These are phyloP conservation scores for Hermetia illucens DNA, from an alignment of 1,140 invertebrate species.

Conservation along the genomic window DNA sequence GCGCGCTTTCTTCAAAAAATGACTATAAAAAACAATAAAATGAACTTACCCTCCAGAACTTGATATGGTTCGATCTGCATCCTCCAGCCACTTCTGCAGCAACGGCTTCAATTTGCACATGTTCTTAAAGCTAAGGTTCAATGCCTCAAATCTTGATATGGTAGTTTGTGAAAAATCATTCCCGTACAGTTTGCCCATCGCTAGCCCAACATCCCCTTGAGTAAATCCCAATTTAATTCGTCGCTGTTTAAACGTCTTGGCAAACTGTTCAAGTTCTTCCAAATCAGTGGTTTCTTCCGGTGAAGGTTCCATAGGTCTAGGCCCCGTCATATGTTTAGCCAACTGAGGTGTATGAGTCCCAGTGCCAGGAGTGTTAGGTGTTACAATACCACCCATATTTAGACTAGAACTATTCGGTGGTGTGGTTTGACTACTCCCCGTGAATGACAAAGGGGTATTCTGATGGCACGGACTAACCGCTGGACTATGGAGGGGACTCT, in stretches of 20 bases:
- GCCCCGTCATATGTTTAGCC: conserved; percentile 30
- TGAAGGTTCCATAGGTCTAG: conserved; percentile 49
- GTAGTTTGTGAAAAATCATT: conserved; percentile 99
- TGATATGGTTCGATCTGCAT: conserved; percentile 81
- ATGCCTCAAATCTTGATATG: conserved; percentile 94
- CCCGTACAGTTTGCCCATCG: conserved; percentile 96
- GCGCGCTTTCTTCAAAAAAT: too few relatives aligned
- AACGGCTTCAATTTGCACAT: conserved; percentile 99
- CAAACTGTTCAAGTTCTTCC: conserved; percentile 91
- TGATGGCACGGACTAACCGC: conserved; percentile 16
- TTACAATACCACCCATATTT: conserved; percentile 31
- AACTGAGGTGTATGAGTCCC: conserved; percentile 38
- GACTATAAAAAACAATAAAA: too few relatives aligned
- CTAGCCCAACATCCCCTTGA: conserved; percentile 94
- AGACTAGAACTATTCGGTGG: conserved; percentile 23
- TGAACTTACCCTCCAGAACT: conserved; percentile 40
- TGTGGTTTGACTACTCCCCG: conserved; percentile 24
- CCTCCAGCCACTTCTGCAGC: conserved; percentile 93
- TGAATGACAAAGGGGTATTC: conserved; percentile 11
- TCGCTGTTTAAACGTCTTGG: conserved; percentile 91
- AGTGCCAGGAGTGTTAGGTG: conserved; percentile 41
- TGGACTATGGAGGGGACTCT: conserved; percentile 28
- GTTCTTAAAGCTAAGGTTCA: conserved; percentile 98
- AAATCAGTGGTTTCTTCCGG: conserved; percentile 87
- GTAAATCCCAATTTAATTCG: conserved; percentile 95